phyloP scores from a whole-genome alignment of 2,888 invertebrate genomes.

The Unio delphinus region DNA sequence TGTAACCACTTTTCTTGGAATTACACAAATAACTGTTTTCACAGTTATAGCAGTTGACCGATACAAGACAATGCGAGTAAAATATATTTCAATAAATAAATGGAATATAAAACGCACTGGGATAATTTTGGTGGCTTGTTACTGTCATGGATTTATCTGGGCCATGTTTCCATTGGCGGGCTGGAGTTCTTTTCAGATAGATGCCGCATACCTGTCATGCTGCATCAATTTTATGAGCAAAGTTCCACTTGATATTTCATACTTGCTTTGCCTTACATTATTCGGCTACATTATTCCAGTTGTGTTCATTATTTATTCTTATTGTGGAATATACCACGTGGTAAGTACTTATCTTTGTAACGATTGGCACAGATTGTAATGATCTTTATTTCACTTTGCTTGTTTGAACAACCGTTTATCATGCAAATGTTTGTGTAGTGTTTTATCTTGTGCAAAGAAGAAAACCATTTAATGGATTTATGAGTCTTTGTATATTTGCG shows the following conservation, averaged over 20 bases:
- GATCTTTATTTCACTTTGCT: too few relatives aligned
- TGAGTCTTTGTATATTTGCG: too few relatives aligned
- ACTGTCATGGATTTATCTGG: conserved; percentile 2
- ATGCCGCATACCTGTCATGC: background rate
- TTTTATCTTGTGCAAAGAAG: too few relatives aligned
- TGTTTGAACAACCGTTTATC: too few relatives aligned
- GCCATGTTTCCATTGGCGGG: conserved; percentile 1
- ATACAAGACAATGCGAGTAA: background rate
- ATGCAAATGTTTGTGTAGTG: too few relatives aligned
- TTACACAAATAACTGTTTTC: conserved; percentile 6
- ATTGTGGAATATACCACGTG: background rate
- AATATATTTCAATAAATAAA: too few relatives aligned
- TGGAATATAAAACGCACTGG: background rate
- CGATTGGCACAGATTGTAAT: too few relatives aligned
- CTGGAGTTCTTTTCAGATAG: conserved; percentile 5
- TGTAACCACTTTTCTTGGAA: conserved; percentile 5
- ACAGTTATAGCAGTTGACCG: conserved; percentile 1
- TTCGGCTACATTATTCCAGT: conserved; percentile 3
- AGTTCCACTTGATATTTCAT: background rate
- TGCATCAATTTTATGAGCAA: background rate
- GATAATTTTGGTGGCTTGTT: background rate
- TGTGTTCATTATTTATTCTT: background rate
- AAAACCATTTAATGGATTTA: too few relatives aligned
- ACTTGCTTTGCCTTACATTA: background rate
- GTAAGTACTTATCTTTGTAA: background rate